Percentiles rank a stretch among this genome's conserved stretches.
These are phyloP conservation scores for Hemicentrotus pulcherrimus DNA, from an alignment of 35 echinoderm and acorn worm genomes.

Conservation along the genomic window DNA sequence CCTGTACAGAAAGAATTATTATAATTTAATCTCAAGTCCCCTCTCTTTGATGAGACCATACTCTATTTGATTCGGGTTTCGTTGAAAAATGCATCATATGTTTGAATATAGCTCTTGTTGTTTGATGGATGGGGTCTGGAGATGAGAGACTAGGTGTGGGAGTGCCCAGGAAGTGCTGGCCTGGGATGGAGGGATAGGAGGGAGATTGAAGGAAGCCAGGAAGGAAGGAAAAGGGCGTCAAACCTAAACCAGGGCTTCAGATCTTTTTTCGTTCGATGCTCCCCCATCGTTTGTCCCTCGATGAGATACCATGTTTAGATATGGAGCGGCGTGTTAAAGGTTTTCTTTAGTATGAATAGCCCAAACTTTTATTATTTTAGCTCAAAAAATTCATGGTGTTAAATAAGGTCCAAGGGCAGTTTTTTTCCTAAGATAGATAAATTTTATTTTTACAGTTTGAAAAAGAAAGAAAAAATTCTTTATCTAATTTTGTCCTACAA, in stretches of 20 bases:
- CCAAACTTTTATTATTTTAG: neutral
- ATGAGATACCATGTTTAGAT: neutral
- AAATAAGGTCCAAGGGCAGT: too few species aligned
- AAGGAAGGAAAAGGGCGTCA: conserved; percentile 45
- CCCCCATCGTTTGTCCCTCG: neutral
- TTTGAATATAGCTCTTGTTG: neutral
- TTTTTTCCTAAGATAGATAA: too few species aligned
- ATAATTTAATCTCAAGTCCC: neutral
- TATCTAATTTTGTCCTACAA: too few species aligned
- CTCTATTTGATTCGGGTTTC: neutral
- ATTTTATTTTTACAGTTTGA: too few species aligned
- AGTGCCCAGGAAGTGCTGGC: conserved; percentile 25
- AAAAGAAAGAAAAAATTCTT: too few species aligned
- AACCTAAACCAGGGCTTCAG: conserved; percentile 28
- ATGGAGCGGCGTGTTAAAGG: neutral
- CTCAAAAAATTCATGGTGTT: neutral
- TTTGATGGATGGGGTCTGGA: neutral
- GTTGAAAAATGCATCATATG: neutral
- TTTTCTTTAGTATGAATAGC: neutral
- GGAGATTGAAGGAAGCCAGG: conserved; percentile 26
- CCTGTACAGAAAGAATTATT: neutral
- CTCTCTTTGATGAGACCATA: neutral
- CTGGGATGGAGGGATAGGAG: conserved; percentile 40
- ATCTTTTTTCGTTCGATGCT: neutral
- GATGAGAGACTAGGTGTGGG: conserved; percentile 24